These are phyloP conservation scores for Delphinapterus leucas DNA, from an alignment of 2,113 vertebrate genomes.

Conservation along the genomic window DNA sequence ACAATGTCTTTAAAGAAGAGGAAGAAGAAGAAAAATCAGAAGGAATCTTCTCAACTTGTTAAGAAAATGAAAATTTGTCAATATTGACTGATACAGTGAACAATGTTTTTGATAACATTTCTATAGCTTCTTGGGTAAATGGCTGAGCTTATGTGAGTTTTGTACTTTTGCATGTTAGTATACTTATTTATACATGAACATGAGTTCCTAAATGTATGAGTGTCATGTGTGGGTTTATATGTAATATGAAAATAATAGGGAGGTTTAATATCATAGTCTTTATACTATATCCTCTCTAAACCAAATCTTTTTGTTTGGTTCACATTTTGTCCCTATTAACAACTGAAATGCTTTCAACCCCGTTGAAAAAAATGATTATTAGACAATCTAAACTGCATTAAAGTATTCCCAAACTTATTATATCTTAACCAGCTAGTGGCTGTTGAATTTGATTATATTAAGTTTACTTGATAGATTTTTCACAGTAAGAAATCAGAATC, in stretches of 20 bases:
- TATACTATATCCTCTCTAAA: background rate
- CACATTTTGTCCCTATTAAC: background rate
- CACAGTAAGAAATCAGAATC: constrained; percentile 34
- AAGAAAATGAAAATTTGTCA: background rate
- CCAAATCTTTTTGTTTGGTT: background rate
- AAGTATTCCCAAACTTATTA: constrained; percentile 3
- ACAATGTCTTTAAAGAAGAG: background rate
- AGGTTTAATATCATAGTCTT: background rate
- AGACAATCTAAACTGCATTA: background rate
- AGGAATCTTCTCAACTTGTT: background rate
- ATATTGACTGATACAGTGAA: background rate
- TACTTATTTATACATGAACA: background rate
- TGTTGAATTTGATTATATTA: constrained; percentile 47
- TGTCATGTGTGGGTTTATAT: background rate
- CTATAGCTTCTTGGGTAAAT: background rate
- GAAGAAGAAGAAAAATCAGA: background rate
- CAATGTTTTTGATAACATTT: background rate
- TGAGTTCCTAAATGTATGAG: background rate
- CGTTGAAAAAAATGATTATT: constrained; percentile 1
- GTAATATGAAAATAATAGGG: background rate
- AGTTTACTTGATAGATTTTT: constrained; percentile 8
- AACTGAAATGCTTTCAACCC: background rate
- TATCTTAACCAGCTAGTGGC: background rate
- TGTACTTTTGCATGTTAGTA: background rate
- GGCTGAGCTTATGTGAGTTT: background rate